phyloP scores from a whole-genome alignment of 2,888 invertebrate species.

The Cryptophagus acutangulus region DNA sequence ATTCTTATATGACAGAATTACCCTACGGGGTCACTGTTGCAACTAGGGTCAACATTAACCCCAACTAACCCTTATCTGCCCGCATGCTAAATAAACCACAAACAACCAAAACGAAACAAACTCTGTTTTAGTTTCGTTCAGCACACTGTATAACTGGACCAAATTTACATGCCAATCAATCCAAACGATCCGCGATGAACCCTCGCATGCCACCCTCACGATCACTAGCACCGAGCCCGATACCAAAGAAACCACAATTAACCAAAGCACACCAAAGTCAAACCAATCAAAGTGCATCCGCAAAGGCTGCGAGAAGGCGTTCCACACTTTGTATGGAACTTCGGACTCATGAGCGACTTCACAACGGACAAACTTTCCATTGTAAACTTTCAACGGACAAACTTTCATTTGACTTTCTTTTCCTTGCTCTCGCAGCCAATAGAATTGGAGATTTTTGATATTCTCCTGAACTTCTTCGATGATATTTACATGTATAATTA shows the following conservation, averaged over 20 bases:
- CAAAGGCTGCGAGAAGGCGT: slow-evolving; percentile 82
- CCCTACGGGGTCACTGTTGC: no score
- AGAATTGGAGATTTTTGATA: no score
- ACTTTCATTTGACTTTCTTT: no score
- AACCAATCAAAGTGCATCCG: slow-evolving; percentile 86
- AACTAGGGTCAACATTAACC: no score
- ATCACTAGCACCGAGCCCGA: slow-evolving; percentile 60
- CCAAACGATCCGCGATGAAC: slow-evolving; percentile 63
- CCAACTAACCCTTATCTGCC: no score
- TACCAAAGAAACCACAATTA: slow-evolving; percentile 56
- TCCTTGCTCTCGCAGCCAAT: no score
- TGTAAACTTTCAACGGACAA: no score
- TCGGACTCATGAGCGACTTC: slow-evolving; percentile 85
- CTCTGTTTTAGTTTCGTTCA: slow-evolving; percentile 64
- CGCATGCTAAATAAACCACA: no score
- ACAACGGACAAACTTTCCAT: slow-evolving; percentile 92
- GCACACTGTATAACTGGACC: slow-evolving; percentile 63
- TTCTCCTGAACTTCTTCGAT: no score
- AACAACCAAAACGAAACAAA: no score
- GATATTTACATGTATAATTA: no score
- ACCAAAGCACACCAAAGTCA: slow-evolving; percentile 87
- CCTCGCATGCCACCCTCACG: slow-evolving; percentile 63
- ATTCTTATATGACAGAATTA: no score
- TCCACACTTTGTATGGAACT: slow-evolving; percentile 91
- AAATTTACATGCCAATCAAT: slow-evolving; percentile 67